Percentiles rank a stretch among this genome's conserved stretches.
These are phyloP conservation scores for Ophioninae sp. DNA, from an alignment of 2,888 invertebrate species.

Conservation along the genomic window DNA sequence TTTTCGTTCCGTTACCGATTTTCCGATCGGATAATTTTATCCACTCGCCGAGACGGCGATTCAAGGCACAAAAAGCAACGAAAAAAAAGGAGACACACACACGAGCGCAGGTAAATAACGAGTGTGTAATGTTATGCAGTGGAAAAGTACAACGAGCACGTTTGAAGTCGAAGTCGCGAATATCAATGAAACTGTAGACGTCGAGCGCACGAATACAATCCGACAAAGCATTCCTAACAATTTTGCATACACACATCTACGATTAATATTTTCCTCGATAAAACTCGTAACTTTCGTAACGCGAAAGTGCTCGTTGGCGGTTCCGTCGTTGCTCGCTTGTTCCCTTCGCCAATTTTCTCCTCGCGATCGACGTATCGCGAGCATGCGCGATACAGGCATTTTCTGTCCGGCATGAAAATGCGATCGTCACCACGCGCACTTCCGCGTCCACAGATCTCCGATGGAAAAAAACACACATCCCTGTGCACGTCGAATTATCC, in stretches of 20 bases:
- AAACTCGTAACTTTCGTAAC: neutral
- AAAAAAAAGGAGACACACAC: conserved; percentile 7
- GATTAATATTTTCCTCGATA: neutral
- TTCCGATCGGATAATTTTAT: neutral
- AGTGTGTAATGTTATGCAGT: conserved; percentile 6
- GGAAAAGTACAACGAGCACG: conserved; percentile 27
- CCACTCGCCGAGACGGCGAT: neutral
- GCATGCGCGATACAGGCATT: conserved; percentile 1
- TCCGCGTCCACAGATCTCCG: conserved; percentile 3
- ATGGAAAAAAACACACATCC: conserved; percentile 25
- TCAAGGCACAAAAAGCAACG: conserved; percentile 9
- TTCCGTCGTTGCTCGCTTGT: neutral
- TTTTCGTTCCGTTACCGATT: neutral
- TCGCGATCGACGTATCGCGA: neutral
- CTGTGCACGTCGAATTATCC: conserved; percentile 24
- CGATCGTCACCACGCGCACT: conserved; percentile 16
- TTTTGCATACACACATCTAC: conserved; percentile 4
- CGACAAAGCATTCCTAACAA: conserved; percentile 17
- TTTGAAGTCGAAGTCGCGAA: conserved; percentile 21
- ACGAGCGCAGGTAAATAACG: conserved; percentile 7
- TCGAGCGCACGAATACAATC: neutral
- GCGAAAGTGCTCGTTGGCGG: neutral
- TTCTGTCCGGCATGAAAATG: conserved; percentile 31
- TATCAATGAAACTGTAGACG: conserved; percentile 2
- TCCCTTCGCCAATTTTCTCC: neutral